Conservation (phyloP, 2,888 invertebrate species). For the Scaeva pyrastri region DNA sequence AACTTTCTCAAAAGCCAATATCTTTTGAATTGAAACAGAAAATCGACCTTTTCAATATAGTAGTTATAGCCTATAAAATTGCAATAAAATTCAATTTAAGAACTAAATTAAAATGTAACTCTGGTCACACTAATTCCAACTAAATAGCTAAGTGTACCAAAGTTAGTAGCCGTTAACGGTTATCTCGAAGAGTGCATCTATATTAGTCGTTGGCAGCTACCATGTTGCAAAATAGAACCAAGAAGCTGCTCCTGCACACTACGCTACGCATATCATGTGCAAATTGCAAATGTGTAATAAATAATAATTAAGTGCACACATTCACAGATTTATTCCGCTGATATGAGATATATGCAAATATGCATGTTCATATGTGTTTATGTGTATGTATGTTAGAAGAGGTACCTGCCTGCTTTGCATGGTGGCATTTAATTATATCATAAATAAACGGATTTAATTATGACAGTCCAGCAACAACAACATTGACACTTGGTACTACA, state of each 20-base stretch:
- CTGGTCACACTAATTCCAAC: not conserved
- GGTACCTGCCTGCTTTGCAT: slow-evolving; percentile 44
- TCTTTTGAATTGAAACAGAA: too few species aligned
- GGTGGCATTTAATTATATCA: slow-evolving; percentile 69
- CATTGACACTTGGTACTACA: not conserved
- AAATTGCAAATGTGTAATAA: slow-evolving; percentile 55
- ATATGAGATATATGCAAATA: too few species aligned
- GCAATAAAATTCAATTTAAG: too few species aligned
- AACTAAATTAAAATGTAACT: too few species aligned
- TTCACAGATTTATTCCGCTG: slow-evolving; percentile 32
- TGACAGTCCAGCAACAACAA: slow-evolving; percentile 52
- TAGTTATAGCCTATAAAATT: too few species aligned
- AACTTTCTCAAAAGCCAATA: too few species aligned
- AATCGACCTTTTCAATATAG: too few species aligned
- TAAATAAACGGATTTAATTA: slow-evolving; percentile 64
- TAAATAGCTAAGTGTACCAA: slow-evolving; percentile 38
- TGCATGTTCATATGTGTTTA: too few species aligned
- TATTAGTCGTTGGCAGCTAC: slow-evolving; percentile 11
- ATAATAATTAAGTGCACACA: slow-evolving; percentile 41
- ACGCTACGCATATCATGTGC: slow-evolving; percentile 59
- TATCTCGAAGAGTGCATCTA: slow-evolving; percentile 51
- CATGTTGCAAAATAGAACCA: slow-evolving; percentile 52
- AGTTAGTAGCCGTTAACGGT: slow-evolving; percentile 57
- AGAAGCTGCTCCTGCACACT: slow-evolving; percentile 11
- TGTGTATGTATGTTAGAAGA: not conserved